Evolutionary conservation across 1,140 invertebrate genomes (phyloP).

Genomic region (Copidosoma floridanum): DNA sequence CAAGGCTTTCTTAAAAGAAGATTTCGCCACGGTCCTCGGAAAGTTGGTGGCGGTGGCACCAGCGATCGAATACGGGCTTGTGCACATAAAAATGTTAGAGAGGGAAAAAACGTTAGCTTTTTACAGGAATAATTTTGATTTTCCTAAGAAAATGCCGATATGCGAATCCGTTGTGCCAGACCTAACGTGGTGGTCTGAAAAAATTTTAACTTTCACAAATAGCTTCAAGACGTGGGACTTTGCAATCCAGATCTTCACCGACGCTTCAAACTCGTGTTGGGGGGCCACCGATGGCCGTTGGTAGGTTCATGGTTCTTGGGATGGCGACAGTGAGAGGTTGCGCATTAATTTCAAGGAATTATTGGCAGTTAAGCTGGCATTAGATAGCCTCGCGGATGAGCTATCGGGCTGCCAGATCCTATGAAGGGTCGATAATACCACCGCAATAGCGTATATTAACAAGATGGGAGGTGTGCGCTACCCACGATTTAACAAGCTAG

Average conservation of each 20-base stretch:
- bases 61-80: neutral
- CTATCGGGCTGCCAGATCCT: constrained; percentile 26
- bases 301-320: constrained; percentile 19
- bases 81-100: neutral
- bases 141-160: constrained; percentile 13
- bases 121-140: constrained; percentile 5
- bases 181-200: constrained; percentile 24
- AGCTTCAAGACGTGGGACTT: constrained; percentile 2
- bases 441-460: constrained; percentile 30
- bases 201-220: neutral
- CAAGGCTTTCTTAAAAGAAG: neutral
- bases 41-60: neutral
- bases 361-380: neutral
- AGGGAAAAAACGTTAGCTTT: neutral
- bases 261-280: constrained; percentile 24
- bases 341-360: constrained; percentile 44
- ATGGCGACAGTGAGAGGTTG: constrained; percentile 3
- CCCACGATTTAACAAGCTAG: constrained; percentile 10
- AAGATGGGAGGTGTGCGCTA: constrained; percentile 29
- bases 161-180: constrained; percentile 9
- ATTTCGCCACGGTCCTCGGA: neutral
- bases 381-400: constrained; percentile 21
- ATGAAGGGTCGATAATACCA: constrained; percentile 34
- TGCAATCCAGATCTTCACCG: constrained; percentile 12
- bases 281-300: constrained; percentile 6